Conservation (phyloP, 2,888 invertebrate species). For the Steromphala cineraria region DNA sequence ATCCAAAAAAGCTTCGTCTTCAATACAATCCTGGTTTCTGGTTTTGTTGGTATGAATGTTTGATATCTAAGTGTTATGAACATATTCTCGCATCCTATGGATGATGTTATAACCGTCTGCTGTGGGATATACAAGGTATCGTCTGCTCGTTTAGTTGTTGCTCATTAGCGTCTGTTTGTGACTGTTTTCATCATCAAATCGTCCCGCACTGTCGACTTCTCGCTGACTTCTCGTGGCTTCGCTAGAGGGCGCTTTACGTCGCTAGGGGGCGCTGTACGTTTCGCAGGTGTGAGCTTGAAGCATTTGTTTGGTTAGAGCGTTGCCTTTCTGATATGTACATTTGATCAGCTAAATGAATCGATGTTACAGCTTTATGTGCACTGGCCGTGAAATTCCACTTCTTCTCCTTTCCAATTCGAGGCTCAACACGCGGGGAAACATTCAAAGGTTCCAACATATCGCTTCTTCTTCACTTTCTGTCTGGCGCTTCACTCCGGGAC, state of each 20-base stretch:
- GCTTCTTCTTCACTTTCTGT: neutral
- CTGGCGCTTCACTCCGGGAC: neutral
- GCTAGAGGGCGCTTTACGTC: neutral
- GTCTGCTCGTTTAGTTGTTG: neutral
- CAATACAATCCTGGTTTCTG: too few relatives aligned
- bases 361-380: neutral
- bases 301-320: neutral
- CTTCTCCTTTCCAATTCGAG: neutral
- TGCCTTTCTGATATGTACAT: neutral
- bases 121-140: neutral
- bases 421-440: neutral
- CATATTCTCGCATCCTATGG: neutral
- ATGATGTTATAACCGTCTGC: neutral
- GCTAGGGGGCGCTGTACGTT: slow-evolving; percentile 2
- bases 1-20: too few relatives aligned
- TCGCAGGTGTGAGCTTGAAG: neutral
- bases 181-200: neutral
- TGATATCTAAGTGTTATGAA: neutral
- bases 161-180: neutral
- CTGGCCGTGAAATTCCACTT: neutral
- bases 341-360: neutral
- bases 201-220: neutral
- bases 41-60: too few relatives aligned
- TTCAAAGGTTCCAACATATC: neutral
- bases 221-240: neutral